A percentile compares a stretch with the other conserved stretches of the same genome.
Evolutionary conservation across 2,888 invertebrate species (phyloP).

Genomic region (Choristoneura rosaceana): DNA sequence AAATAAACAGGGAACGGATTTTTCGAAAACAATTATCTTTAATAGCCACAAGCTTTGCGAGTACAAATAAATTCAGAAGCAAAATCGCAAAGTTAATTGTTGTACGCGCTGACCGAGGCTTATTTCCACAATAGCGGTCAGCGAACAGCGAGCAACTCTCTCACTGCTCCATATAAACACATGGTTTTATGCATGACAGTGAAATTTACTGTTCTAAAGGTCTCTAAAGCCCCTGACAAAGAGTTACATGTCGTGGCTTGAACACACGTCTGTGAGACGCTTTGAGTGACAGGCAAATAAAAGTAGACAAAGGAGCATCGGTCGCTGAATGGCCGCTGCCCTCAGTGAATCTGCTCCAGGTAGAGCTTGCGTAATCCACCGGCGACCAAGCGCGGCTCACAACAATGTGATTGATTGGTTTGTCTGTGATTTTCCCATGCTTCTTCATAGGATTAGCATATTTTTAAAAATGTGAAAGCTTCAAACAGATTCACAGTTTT

Average conservation of each 20-base stretch:
- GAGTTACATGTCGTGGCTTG: conserved; percentile 74
- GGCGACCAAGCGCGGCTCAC: conserved; percentile 18
- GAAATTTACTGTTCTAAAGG: conserved; percentile 75
- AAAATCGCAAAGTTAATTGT: conserved; percentile 58
- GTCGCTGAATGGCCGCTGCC: conserved; percentile 44
- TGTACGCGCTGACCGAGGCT: conserved; percentile 45
- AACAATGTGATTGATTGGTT: conserved; percentile 39
- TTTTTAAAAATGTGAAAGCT: conserved; percentile 1
- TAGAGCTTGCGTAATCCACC: conserved; percentile 35
- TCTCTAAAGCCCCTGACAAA: conserved; percentile 73
- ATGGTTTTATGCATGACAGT: conserved; percentile 79
- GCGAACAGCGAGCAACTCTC: conserved; percentile 30
- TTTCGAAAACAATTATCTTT: conserved; percentile 45
- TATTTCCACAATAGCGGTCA: conserved; percentile 52
- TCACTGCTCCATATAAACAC: conserved; percentile 67
- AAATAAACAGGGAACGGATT: background rate
- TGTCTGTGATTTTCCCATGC: conserved; percentile 25
- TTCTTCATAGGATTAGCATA: conserved; percentile 20
- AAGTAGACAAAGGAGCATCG: conserved; percentile 71
- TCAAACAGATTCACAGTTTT: background rate
- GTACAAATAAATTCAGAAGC: conserved; percentile 47
- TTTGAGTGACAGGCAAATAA: conserved; percentile 82
- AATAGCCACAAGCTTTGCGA: conserved; percentile 45
- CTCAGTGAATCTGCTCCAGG: conserved; percentile 40
- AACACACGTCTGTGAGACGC: conserved; percentile 65